These are phyloP conservation scores for Lepidocyrtoides sp. DNA, from an alignment of 2,888 invertebrate genomes.

Conservation along the genomic window DNA sequence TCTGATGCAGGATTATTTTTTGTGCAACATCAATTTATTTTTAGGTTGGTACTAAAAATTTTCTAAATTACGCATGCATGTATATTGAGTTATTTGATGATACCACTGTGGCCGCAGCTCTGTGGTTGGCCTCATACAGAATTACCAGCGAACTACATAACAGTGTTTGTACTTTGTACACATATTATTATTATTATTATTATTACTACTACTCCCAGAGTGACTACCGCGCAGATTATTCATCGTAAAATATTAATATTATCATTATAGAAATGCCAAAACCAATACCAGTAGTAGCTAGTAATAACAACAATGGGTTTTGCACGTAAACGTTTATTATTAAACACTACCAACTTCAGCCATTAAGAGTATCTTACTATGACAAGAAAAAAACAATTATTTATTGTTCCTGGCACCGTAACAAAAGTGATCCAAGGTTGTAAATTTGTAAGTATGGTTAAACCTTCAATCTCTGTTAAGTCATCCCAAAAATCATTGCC, in stretches of 20 bases:
- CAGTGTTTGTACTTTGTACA: too few relatives aligned
- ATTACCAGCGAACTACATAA: too few relatives aligned
- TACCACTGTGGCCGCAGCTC: slow-evolving; percentile 4
- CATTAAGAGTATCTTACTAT: slow-evolving; percentile 24
- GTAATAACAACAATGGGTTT: neutral
- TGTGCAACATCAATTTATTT: neutral
- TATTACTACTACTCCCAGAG: neutral
- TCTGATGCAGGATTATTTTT: neutral
- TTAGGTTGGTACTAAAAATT: neutral
- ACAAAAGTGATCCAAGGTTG: slow-evolving; percentile 71
- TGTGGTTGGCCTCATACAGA: slow-evolving; percentile 4
- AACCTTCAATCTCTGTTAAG: slow-evolving; percentile 69
- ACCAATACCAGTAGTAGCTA: slow-evolving; percentile 9
- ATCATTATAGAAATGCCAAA: neutral
- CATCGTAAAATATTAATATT: neutral
- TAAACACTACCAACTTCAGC: neutral
- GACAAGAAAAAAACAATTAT: slow-evolving; percentile 52
- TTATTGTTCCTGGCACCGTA: slow-evolving; percentile 72
- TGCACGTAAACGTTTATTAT: too few relatives aligned
- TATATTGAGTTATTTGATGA: neutral
- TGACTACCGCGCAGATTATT: neutral
- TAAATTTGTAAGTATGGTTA: slow-evolving; percentile 36
- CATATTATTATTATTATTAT: neutral
- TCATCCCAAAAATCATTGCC: neutral
- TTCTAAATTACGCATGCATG: neutral